Evolutionary conservation across 2,888 invertebrate species (phyloP), one percentile per base, ranked within the genome.

Genomic region (Morinoia aosen): DNA sequence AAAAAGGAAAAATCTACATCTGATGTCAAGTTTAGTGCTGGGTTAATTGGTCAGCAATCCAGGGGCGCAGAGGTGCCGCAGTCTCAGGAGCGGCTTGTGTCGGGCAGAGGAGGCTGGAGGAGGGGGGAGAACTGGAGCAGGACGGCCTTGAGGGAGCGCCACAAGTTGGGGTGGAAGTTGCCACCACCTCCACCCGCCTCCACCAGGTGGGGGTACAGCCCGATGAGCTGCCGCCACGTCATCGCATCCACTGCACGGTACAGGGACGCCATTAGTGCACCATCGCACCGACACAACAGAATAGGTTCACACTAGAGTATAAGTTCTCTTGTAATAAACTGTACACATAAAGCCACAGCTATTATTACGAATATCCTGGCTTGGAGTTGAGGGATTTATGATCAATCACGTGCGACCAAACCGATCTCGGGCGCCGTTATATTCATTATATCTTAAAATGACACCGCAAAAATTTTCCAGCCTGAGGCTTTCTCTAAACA

Each of bases 221-320:
- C 98, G 97, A 99, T 99, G 96, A 99, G 97, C 97, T 99, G 99
- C 97, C 98, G 98, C 99, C 99, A 99, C 0, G 99, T 99, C 48
- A 98, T 98, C 97, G 98, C 98, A 97, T 99, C 99, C 96, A 99
- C 99, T 98, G 97, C 95, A 61, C 48, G 48, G 48, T 2, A 48
- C 48, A 48, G 48, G 48, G 48, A 2, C 48, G 48, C 48, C 48
- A 48, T 48, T 97, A 97, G 96, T 96, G 96, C 95, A 95, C 88
- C 48, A 48, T 48, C 48, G 48, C 48, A 48, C 48, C 48, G 48
- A 48, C 48, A 48, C 3, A 4, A 48, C 48, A 48, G 93, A 5
- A 48, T 48, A 5, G 2, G 48, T 4, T 48, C 3, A 19, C 16
- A 40, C 12, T 56, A 8, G n/a, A 40, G 19, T 33, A 40, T 16